phyloP scores from a whole-genome alignment of 2,888 invertebrate species.

The Eutolmus rufibarbis region DNA sequence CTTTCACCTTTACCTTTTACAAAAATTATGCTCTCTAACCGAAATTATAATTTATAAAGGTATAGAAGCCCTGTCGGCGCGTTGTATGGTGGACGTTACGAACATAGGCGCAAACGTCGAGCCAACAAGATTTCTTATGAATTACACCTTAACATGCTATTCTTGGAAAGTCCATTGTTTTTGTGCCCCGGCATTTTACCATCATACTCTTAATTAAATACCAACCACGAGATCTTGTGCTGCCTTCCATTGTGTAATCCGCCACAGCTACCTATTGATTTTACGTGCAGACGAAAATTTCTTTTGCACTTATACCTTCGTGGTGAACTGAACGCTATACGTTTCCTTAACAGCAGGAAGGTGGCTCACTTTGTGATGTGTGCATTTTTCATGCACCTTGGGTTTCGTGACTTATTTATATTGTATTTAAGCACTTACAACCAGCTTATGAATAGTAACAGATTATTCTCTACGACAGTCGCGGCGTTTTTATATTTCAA shows the following conservation, averaged over 20 bases:
- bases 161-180: conserved; percentile 39
- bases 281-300: conserved; percentile 17
- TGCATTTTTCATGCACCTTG: not conserved
- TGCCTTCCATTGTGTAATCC: conserved; percentile 21
- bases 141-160: conserved; percentile 22
- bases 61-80: not conserved
- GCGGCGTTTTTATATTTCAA: not conserved
- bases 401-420: not conserved
- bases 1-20: conserved; percentile 32
- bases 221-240: conserved; percentile 2
- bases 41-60: conserved; percentile 13
- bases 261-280: conserved; percentile 15
- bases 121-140: not conserved
- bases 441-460: not conserved
- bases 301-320: not conserved
- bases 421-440: not conserved
- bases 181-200: not conserved
- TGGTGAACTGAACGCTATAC: not conserved
- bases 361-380: not conserved
- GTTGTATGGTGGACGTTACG: not conserved
- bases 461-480: not conserved
- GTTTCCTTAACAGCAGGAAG: not conserved
- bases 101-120: not conserved
- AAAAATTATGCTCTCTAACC: conserved; percentile 7
- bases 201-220: conserved; percentile 21